Base-by-base conservation (phyloP, 2,888 invertebrate species). In the Venustoraphidia nigricollis region DNA sequence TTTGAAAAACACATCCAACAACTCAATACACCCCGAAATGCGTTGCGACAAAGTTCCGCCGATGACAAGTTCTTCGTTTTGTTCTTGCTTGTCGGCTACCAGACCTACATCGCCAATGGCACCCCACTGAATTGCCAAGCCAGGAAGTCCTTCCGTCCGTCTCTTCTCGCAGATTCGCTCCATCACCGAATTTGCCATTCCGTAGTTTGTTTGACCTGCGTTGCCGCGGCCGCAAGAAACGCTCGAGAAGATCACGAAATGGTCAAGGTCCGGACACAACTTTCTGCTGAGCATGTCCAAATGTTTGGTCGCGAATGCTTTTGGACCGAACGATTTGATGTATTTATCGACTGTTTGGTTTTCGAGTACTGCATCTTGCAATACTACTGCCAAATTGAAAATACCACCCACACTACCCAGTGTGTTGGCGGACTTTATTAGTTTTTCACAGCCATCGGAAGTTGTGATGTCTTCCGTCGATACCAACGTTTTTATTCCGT, bases 151-250 rank as follows among this genome's bases (percentile, higher is more conserved):
- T 8, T 79, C 77, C 48, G 65, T 66, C 58, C 70, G 71, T 53
- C 90, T 76, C 58, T 71, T 68, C 64, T 90, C 92, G 60, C 87
- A 86, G 54, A 93, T 79, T 54, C 89, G 75, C 65, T 93, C 91
- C 89, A 92, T 89, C 5, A 84, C 76, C 0, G 90, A 89, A 69
- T 93, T 94, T 40, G 90, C 83, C 72, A 85, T 82, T 34, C 90
- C 93, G 62, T 93, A 93, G 68, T 90, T 91, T 13, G 86, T 81
- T 69, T 94, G 94, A 1, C 92, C 92, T 5, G 84, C 81, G 65
- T 93, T 93, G 56, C 94, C 94, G 17, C 91, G 77, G 11, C 93
- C 93, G 62, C 92, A 91, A 0, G 88, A 83, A 8, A 93, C 87
- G 13, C 92, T 92, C 0, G 93, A 93, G 69, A 93, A 94, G 17